Percentiles rank a stretch among this genome's conserved stretches.
These are phyloP conservation scores for Papilio helenus DNA, from an alignment of 1,140 invertebrate genomes.

Conservation along the genomic window DNA sequence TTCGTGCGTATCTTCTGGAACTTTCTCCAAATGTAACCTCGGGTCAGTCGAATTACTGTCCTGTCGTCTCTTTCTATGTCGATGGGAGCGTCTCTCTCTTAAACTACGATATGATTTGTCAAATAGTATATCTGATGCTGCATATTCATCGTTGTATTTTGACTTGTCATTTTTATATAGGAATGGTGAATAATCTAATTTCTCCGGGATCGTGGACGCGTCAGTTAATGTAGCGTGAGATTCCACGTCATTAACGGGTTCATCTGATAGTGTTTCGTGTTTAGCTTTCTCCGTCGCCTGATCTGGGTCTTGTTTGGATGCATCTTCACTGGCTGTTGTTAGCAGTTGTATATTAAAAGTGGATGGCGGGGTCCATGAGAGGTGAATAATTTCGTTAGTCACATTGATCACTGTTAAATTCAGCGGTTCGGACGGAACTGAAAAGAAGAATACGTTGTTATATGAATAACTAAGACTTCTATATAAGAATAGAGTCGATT, in stretches of 20 bases:
- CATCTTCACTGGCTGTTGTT: slow-evolving; percentile 57
- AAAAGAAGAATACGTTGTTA: slow-evolving; percentile 44
- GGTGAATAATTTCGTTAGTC: slow-evolving; percentile 89
- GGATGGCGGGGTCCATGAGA: slow-evolving; percentile 90
- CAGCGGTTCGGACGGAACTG: slow-evolving; percentile 92
- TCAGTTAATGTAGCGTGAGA: slow-evolving; percentile 48
- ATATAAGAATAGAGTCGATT: background rate
- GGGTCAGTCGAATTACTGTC: slow-evolving; percentile 60
- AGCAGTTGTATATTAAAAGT: slow-evolving; percentile 87
- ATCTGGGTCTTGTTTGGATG: slow-evolving; percentile 48
- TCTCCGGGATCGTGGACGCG: slow-evolving; percentile 47
- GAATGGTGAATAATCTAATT: slow-evolving; percentile 54
- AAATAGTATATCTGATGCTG: slow-evolving; percentile 59
- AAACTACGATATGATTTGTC: slow-evolving; percentile 58
- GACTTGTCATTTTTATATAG: slow-evolving; percentile 64
- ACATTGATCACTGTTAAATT: slow-evolving; percentile 91
- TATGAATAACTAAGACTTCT: no score
- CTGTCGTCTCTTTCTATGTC: slow-evolving; percentile 74
- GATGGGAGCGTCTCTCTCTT: slow-evolving; percentile 63
- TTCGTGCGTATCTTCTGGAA: slow-evolving; percentile 58
- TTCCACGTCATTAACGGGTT: slow-evolving; percentile 53
- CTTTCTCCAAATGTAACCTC: slow-evolving; percentile 54
- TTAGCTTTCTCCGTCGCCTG: slow-evolving; percentile 51
- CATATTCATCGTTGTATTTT: slow-evolving; percentile 67
- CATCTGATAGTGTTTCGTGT: slow-evolving; percentile 58